Evolutionary conservation across 2,113 vertebrate species (phyloP).

Genomic region (Siniperca chuatsi): DNA sequence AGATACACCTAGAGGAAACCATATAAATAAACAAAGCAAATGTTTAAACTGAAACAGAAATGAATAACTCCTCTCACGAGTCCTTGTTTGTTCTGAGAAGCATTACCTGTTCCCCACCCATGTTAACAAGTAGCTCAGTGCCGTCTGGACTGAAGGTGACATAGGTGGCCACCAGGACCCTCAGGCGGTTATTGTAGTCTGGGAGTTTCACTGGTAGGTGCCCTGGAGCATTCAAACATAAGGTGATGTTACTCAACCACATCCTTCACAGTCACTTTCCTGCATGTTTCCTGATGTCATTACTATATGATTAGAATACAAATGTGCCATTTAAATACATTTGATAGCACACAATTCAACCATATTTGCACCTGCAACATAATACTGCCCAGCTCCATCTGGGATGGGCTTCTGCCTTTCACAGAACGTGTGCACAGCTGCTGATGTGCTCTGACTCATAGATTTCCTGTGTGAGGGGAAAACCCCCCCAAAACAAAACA

Average conservation of each 20-base stretch:
- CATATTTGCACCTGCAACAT: slow-evolving; percentile 92
- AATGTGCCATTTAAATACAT: not conserved
- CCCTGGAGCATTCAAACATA: slow-evolving; percentile 80
- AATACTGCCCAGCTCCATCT: slow-evolving; percentile 96
- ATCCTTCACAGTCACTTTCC: not conserved
- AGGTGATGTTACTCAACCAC: not conserved
- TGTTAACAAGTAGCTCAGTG: slow-evolving; percentile 97
- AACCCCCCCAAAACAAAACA: not conserved
- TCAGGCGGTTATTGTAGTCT: slow-evolving; percentile 95
- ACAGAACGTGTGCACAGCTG: slow-evolving; percentile 95
- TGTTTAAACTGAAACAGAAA: not conserved
- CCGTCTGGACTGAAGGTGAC: slow-evolving; percentile 98
- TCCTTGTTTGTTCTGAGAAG: not conserved
- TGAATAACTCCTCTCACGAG: not conserved
- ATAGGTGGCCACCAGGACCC: slow-evolving; percentile 96
- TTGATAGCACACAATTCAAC: not conserved
- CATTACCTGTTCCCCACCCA: slow-evolving; percentile 97
- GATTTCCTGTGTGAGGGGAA: slow-evolving; percentile 86
- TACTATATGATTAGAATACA: not conserved
- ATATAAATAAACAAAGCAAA: slow-evolving; percentile 5
- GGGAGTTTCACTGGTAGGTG: slow-evolving; percentile 96
- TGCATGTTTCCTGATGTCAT: not conserved
- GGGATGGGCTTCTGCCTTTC: slow-evolving; percentile 95
- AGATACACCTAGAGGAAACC: slow-evolving; percentile 90
- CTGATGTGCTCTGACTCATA: slow-evolving; percentile 89